Evolutionary conservation across 2,888 invertebrate genomes (phyloP), one percentile per base, ranked within the genome.

Genomic region (Melipona bicolor): DNA sequence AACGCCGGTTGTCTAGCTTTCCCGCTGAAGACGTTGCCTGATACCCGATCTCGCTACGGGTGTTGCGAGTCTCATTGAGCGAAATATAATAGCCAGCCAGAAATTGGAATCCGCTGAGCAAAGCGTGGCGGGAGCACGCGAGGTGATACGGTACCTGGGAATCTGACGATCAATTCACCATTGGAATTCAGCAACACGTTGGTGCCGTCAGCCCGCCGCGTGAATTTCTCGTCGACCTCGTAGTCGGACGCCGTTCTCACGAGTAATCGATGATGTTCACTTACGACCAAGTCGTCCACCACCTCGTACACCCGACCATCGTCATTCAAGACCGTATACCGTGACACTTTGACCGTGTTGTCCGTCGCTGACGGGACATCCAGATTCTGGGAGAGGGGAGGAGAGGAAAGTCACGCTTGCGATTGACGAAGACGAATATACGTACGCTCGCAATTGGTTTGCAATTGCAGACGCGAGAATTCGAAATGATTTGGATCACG

Each of bases 181-280:
- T 90, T 89, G 36, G 88, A 89, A 85, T 89, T 91, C 77, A 92
- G 87, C 62, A 93, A 84, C 80, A 89, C 91, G 85, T 92, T 88
- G 69, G 92, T 93, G 74, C 93, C 93, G 79, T 94, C 94, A 59
- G 86, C 92, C 59, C 94, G 91, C 17, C 91, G 87, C 52, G 88
- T 91, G 85, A 93, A 93, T 90, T 90, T 92, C 90, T 94, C 93
- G 83, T 89, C 88, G 81, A 89, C 88, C 84, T 91, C 91, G 88
- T 92, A 92, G 87, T 93, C 91, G 81, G 92, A 92, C 71, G 87
- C 90, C 80, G 87, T 88, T 84, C 91, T 93, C 79, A 92, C 89
- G 69, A 93, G 91, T 87, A 92, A 91, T 91, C 90, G 91, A 90
- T 93, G 91, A 85, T 91, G 90, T 80, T 92, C 90, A 61, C 88